These are phyloP conservation scores for Cyphomyrus discorhynchus DNA, from an alignment of 2,113 vertebrate species.

Conservation along the genomic window DNA sequence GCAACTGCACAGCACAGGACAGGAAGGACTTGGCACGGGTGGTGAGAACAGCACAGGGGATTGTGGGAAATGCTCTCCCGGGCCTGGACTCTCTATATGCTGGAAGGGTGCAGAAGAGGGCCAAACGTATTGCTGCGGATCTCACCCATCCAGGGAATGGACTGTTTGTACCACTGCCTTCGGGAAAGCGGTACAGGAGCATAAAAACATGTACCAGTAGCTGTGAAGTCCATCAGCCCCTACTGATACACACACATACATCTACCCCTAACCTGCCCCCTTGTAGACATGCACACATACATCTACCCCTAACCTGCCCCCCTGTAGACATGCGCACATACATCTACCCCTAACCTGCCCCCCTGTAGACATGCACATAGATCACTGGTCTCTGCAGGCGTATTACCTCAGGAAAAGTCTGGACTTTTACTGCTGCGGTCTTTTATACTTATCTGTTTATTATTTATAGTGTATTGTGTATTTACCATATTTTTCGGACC, in stretches of 20 bases:
- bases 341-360: too few relatives aligned
- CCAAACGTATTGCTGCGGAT: not conserved
- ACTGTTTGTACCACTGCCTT: not conserved
- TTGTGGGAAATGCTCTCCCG: too few relatives aligned
- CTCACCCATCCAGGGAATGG: not conserved
- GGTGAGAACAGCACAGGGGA: not conserved
- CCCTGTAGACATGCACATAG: too few relatives aligned
- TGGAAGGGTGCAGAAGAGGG: not conserved
- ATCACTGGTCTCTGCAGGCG: too few relatives aligned
- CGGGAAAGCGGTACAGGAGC: not conserved
- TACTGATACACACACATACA: not conserved
- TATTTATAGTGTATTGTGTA: not conserved
- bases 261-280: too few relatives aligned
- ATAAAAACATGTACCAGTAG: not conserved
- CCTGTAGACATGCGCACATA: too few relatives aligned
- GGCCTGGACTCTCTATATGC: not conserved
- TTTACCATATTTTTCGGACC: too few relatives aligned
- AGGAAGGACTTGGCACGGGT: not conserved
- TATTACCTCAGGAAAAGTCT: not conserved
- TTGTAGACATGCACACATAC: too few relatives aligned
- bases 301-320: too few relatives aligned
- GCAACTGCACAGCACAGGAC: not conserved
- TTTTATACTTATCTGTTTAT: not conserved
- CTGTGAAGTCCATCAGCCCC: not conserved
- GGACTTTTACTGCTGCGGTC: not conserved